These are phyloP conservation scores for Acrobeloides nanus DNA, from an alignment of 2,888 invertebrate genomes.

Conservation along the genomic window DNA sequence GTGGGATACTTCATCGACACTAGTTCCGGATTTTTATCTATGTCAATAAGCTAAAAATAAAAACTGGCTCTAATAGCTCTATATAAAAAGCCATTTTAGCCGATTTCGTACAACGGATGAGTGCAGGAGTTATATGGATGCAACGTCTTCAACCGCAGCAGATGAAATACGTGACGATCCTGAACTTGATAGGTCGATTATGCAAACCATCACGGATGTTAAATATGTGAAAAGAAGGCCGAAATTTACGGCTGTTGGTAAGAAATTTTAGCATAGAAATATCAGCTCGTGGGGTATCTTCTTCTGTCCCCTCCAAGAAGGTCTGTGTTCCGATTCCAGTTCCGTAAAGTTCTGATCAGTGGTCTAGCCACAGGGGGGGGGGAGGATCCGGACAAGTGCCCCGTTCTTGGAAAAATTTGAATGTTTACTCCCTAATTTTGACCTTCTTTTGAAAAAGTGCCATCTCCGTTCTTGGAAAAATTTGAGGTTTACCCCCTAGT, in stretches of 20 bases:
- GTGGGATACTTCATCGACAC: too few species aligned
- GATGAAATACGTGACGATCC: slow-evolving; percentile 34
- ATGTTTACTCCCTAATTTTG: too few species aligned
- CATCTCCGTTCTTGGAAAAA: too few species aligned
- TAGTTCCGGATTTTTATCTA: too few species aligned
- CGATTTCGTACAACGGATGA: slow-evolving; percentile 11
- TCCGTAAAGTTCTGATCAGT: background rate
- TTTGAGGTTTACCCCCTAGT: too few species aligned
- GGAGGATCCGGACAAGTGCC: too few species aligned
- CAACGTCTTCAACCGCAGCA: slow-evolving; percentile 14
- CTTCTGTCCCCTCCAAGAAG: background rate
- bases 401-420: too few species aligned
- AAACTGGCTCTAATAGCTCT: background rate
- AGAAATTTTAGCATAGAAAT: slow-evolving; percentile 9
- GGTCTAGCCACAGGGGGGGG: too few species aligned
- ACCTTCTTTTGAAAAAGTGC: too few species aligned
- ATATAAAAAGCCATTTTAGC: slow-evolving; percentile 9
- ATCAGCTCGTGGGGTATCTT: background rate
- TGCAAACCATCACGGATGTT: slow-evolving; percentile 52
- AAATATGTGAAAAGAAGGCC: slow-evolving; percentile 49
- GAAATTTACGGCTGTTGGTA: slow-evolving; percentile 50
- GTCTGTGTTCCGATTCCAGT: background rate
- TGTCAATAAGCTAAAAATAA: slow-evolving; percentile 3
- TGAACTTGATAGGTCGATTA: slow-evolving; percentile 48
- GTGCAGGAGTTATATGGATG: slow-evolving; percentile 13